A percentile compares a stretch with the other conserved stretches of the same genome.
Conservation (phyloP, 2,888 invertebrate genomes). For the Harpalus rubripes region DNA sequence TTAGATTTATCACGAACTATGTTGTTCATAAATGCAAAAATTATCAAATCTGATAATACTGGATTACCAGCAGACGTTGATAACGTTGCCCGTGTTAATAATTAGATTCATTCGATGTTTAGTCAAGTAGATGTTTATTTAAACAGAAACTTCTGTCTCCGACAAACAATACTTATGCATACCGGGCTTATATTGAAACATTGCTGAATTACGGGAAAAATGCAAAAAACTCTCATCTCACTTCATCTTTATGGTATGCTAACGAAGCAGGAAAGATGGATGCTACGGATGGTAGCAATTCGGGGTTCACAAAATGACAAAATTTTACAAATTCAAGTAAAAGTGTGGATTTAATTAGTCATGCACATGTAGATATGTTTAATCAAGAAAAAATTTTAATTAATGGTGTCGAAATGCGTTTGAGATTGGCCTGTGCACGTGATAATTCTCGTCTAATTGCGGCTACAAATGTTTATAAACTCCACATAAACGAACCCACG, state of each 20-base stretch:
- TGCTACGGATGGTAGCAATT: neutral
- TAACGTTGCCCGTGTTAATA: conserved; percentile 69
- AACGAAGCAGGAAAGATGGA: conserved; percentile 68
- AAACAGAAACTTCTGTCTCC: conserved; percentile 71
- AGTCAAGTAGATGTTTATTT: conserved; percentile 70
- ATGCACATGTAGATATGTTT: conserved; percentile 18
- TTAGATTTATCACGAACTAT: conserved; percentile 70
- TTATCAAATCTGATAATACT: conserved; percentile 63
- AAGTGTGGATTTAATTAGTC: conserved; percentile 11
- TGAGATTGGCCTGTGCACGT: neutral
- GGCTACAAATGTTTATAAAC: neutral
- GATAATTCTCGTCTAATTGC: conserved; percentile 18
- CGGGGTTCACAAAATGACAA: neutral
- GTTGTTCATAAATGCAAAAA: conserved; percentile 68
- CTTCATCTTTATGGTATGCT: conserved; percentile 66
- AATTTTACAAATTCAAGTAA: neutral
- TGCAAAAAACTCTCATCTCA: conserved; percentile 64
- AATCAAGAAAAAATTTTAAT: conserved; percentile 25
- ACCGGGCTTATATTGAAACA: conserved; percentile 70
- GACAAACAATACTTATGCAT: conserved; percentile 70
- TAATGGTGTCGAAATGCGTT: conserved; percentile 23
- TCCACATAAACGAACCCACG: conserved; percentile 18
- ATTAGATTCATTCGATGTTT: conserved; percentile 69
- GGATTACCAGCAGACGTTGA: neutral
- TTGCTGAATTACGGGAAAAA: conserved; percentile 68